Evolutionary conservation across 2,797 vertebrate species (phyloP), one percentile per base, ranked within the genome.

Genomic region (Gallinago solitaria): DNA sequence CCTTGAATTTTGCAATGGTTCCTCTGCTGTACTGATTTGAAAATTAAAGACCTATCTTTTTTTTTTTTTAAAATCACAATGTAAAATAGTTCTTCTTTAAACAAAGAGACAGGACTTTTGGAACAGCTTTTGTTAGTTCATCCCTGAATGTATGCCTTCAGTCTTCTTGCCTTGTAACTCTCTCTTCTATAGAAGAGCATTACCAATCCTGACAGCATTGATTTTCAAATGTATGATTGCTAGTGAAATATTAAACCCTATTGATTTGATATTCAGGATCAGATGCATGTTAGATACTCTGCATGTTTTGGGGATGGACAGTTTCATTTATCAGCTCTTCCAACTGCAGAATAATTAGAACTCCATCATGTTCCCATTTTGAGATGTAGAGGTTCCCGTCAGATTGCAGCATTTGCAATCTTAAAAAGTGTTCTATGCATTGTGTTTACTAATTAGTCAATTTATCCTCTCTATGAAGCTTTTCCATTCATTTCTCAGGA

Each of bases 201-300:
- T 80, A 74, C 90, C 83, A 97, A 84, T 90, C 71, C 6, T 79
- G 87, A 95, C 94, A 95, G 94, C 96, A 98, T 97, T 91, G 97
- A 98, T 98, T 97, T 97, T 97, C 97, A 95, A 96, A 90, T 68
- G 74, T 93, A 83, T 69, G 95, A 97, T 96, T 95, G 95, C 97
- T 39, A 64, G 97, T 97, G 97, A 98, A 98, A 98, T 98, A 97
- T 97, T 97, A 97, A 97, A 97, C 97, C 90, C 39, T 97, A 98
- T 98, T 96, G 97, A 98, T 98, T 91, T 60, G 89, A 98, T 97
- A 97, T 95, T 95, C 97, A 95, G 95, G 93, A 98, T 94, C 63
- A 80, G 96, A 93, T 60, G 95, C 93, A 96, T 80, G 91, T 59
- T 87, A 79, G 94, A 95, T 96, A 87, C 60, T 96, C 71, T 77